Base-by-base conservation (phyloP, 1,140 invertebrate species). In the Radopholus similis region DNA sequence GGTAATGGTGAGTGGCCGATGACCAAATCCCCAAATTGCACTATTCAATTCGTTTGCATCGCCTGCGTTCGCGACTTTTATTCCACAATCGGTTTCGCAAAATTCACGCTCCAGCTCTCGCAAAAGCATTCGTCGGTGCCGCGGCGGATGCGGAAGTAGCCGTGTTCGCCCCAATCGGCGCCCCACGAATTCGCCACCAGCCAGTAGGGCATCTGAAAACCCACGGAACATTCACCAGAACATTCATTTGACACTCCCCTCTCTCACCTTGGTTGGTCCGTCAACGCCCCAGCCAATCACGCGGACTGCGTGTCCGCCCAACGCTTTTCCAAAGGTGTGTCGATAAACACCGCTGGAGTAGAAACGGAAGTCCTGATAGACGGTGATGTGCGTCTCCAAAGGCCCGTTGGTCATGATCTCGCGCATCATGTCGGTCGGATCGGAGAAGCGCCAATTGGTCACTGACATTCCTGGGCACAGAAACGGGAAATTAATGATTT, bases 231-330 rank as follows among this genome's bases (percentile, higher is more conserved):
- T 9, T 11, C 34, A 53, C 15, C 15, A 15, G 34, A 18, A 53
- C 13, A 2, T 18, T 3, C 34, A n/a, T 3, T 15, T 15, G 34
- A 53, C 3, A 13, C 85, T 8, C 28, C 49, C 49, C 28, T 26
- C 49, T 32, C 28, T 26, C 34, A 53, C 87, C 0, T 87, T 87
- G 62, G 89, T 87, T 79, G 92, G 90, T 80, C 91, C 90, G 1
- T 53, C 26, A 4, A 30, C 87, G 4, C 49, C 49, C 49, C 49
- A 53, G 6, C 49, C 49, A n/a, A 53, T 3, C 4, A 53, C 34
- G 15, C 49, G 13, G 2, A 53, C 49, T 54, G 51, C 51, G 35
- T 54, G 51, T 4, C 51, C 51, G 4, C 51, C 51, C 28, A 92
- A 85, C 21, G 84, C 49, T 51, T 1, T 1, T n/a, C 26, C 26